Base-by-base conservation (phyloP, 2,797 vertebrate species). In the Poeciliopsis presidionis region DNA sequence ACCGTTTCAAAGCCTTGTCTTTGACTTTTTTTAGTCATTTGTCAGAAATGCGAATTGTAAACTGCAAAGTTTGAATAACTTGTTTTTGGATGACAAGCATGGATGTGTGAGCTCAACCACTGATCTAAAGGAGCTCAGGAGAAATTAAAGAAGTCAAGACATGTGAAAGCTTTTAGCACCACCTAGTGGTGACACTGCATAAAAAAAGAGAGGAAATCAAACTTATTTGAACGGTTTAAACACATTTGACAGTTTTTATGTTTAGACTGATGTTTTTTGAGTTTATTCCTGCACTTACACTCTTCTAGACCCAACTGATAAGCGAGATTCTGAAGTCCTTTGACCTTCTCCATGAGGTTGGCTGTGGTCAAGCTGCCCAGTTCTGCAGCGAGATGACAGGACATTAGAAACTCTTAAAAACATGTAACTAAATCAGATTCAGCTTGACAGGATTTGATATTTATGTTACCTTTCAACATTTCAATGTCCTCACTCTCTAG, bases 291-390 rank as follows among this genome's bases (percentile, higher is more conserved):
- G 51, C 91, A 98, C 98, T 99, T 91, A 99, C 98, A 99, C 91
- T 99, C 98, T 94, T 99, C 98, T 84, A 99, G 94, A 33, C 98
- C 98, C 92, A 99, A 94, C 85, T 99, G 98, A 86, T 99, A 99
- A 47, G 98, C 98, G 77, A 99, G 94, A 91, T 99, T 99, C 95
- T 99, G 98, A 75, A 99, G 94, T 18, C 97, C 98, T 92, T 98
- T 98, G 81, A 99, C 97, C 86, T 99, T 99, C 92, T 99, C 98
- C 98, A 99, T 99, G 87, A 99, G 94, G 90, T 99, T 99, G 83
- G 98, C 98, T 76, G 97, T 99, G 61, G 98, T 99, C 85, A 99
- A 95, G 92, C 98, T 99, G 12, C 98, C 98, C 91, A 99, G 65
- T 91, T 99, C 98, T 99, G 91, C n/a, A 84, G 73, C 67, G 28